Evolutionary conservation across 2,888 invertebrate genomes (phyloP).

Genomic region (Stictocephala bisonia): DNA sequence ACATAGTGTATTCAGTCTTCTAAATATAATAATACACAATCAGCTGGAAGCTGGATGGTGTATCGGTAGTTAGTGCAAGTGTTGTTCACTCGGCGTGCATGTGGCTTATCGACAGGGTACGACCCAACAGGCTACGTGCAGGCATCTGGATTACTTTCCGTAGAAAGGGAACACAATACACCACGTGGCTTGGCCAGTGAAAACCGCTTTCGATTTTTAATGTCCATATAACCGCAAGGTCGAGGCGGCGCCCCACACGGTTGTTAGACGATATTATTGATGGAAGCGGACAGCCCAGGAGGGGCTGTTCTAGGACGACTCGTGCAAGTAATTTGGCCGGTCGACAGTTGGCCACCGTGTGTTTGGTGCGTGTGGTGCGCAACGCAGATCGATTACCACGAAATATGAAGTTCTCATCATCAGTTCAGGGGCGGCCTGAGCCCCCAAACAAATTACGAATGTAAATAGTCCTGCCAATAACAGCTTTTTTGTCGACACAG

Average conservation of each 20-base stretch:
- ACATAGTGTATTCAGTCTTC: no score
- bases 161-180: slow-evolving; percentile 15
- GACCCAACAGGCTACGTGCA: no score
- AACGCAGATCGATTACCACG: slow-evolving; percentile 20
- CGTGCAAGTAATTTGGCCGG: slow-evolving; percentile 25
- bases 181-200: slow-evolving; percentile 28
- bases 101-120: no score
- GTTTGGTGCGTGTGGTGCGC: no score
- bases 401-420: neutral
- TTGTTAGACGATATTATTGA: slow-evolving; percentile 28
- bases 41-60: no score
- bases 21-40: no score
- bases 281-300: no score
- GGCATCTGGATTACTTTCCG: neutral
- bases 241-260: neutral
- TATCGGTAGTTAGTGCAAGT: no score
- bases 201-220: slow-evolving; percentile 42
- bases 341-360: slow-evolving; percentile 4
- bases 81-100: no score
- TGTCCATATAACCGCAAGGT: slow-evolving; percentile 34
- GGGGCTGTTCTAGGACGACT: no score
- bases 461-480: slow-evolving; percentile 3
- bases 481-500: no score
- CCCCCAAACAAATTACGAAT: slow-evolving; percentile 20
- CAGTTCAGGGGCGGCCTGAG: slow-evolving; percentile 1